phyloP scores from a whole-genome alignment of 2,888 invertebrate species.

The Morpho achilles region DNA sequence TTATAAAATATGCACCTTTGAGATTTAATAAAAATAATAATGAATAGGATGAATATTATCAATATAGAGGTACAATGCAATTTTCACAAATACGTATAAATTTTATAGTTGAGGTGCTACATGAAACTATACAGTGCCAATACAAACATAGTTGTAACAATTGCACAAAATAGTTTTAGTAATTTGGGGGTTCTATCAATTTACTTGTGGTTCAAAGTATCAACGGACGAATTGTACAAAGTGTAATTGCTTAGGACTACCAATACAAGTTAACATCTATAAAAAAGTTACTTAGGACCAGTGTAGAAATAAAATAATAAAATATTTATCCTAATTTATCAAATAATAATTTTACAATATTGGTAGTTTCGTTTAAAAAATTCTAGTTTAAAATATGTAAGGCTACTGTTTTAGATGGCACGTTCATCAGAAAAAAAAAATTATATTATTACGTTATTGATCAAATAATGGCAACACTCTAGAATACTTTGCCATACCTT shows the following conservation, averaged over 20 bases:
- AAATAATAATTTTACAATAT: too few species aligned
- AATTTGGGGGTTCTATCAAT: neutral
- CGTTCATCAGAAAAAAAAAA: too few species aligned
- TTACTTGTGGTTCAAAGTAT: neutral
- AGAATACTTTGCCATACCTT: too few species aligned
- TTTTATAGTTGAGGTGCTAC: constrained; percentile 44
- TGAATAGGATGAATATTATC: neutral
- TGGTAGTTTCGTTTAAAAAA: too few species aligned
- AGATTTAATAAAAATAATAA: neutral
- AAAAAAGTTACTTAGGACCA: too few species aligned
- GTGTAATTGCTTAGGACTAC: neutral
- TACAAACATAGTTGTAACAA: constrained; percentile 31
- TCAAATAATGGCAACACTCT: too few species aligned
- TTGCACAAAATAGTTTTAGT: constrained; percentile 27
- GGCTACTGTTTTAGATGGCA: too few species aligned
- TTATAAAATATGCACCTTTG: neutral
- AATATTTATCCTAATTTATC: too few species aligned
- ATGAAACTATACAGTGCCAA: constrained; percentile 51
- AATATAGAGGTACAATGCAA: neutral
- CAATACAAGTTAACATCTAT: too few species aligned
- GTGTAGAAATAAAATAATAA: too few species aligned
- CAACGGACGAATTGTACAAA: neutral
- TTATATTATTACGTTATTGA: too few species aligned
- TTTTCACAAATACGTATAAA: constrained; percentile 7
- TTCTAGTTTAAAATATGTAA: too few species aligned